Percentiles rank a stretch among this genome's conserved stretches.
These are phyloP conservation scores for Acromyrmex heyeri DNA, from an alignment of 1,140 invertebrate genomes.

Conservation along the genomic window DNA sequence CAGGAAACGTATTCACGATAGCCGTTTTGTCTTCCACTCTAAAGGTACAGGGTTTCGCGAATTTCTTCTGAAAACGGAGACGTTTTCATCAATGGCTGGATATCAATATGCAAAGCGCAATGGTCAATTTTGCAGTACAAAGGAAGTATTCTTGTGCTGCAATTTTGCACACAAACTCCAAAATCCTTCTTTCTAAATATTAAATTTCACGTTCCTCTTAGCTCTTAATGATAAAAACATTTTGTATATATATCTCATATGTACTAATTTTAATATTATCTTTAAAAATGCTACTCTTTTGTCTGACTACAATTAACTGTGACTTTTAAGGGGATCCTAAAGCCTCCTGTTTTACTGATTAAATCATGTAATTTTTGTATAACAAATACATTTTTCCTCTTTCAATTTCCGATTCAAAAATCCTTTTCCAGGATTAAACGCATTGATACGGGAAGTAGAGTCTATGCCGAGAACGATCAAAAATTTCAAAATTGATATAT, in stretches of 20 bases:
- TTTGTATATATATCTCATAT: neutral
- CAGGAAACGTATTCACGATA: constrained; percentile 8
- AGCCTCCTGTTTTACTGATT: too few species aligned
- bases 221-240: constrained; percentile 1
- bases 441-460: too few species aligned
- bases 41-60: constrained; percentile 14
- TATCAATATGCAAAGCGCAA: constrained; percentile 36
- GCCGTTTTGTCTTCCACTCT: constrained; percentile 1
- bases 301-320: neutral
- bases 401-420: too few species aligned
- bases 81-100: neutral
- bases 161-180: neutral
- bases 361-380: too few species aligned
- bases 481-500: too few species aligned
- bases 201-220: constrained; percentile 9
- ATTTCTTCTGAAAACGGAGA: constrained; percentile 41
- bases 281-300: neutral
- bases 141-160: constrained; percentile 14
- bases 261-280: neutral
- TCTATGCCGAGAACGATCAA: too few species aligned
- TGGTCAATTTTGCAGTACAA: constrained; percentile 39
- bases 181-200: constrained; percentile 2
- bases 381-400: too few species aligned
- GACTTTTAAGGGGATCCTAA: neutral
- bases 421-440: too few species aligned